These are phyloP conservation scores for Ctenicera cuprea DNA, from an alignment of 2,888 invertebrate species.

Conservation along the genomic window DNA sequence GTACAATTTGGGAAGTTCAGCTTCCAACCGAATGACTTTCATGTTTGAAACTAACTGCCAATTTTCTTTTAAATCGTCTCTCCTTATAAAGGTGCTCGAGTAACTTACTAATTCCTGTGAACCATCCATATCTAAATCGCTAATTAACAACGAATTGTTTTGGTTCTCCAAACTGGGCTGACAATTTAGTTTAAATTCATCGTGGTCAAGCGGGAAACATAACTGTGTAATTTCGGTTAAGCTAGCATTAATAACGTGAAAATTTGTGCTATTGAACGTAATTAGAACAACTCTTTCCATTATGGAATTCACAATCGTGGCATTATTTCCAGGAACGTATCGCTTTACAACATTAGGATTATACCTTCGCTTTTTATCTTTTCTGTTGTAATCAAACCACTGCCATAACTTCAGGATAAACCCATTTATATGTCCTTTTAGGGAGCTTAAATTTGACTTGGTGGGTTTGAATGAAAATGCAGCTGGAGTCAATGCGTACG, in stretches of 20 bases:
- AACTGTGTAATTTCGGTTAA: constrained; percentile 86
- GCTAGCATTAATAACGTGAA: constrained; percentile 85
- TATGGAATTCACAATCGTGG: constrained; percentile 50
- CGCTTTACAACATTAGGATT: constrained; percentile 42
- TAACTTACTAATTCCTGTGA: constrained; percentile 87
- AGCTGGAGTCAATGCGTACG: constrained; percentile 84
- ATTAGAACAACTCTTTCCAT: constrained; percentile 84
- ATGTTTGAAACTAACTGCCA: constrained; percentile 83
- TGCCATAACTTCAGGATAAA: constrained; percentile 91
- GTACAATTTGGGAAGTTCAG: constrained; percentile 83
- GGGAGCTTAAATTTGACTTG: constrained; percentile 63
- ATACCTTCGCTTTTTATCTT: constrained; percentile 14
- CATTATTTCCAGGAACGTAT: constrained; percentile 39
- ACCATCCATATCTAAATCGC: constrained; percentile 85
- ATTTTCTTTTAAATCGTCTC: constrained; percentile 62
- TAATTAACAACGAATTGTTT: constrained; percentile 82
- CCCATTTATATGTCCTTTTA: constrained; percentile 79
- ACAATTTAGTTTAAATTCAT: constrained; percentile 75
- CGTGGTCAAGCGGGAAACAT: constrained; percentile 74
- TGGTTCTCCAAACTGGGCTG: constrained; percentile 86
- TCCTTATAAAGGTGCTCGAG: constrained; percentile 75
- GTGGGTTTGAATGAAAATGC: constrained; percentile 78
- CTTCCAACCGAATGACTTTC: constrained; percentile 81
- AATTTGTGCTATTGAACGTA: constrained; percentile 84
- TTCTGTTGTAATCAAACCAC: constrained; percentile 75